A percentile compares a stretch with the other conserved stretches of the same genome.
Conservation (phyloP, 2,113 vertebrate species). For the Halcyon senegalensis region DNA sequence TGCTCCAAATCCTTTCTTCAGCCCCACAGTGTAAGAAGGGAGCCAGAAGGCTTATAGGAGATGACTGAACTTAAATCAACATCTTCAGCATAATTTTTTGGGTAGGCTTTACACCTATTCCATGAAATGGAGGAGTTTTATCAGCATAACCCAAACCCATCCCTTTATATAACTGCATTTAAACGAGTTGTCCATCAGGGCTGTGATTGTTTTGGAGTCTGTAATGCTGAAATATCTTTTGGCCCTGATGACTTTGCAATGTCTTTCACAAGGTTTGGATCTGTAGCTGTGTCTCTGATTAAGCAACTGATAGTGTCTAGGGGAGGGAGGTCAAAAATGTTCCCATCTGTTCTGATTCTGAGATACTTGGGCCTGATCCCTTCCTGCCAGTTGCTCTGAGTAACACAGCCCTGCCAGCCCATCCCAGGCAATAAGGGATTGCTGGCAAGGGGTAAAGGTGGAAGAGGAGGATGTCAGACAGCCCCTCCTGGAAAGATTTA, state of each 20-base stretch:
- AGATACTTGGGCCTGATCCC: background rate
- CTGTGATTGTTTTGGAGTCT: background rate
- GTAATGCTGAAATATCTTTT: background rate
- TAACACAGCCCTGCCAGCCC: background rate
- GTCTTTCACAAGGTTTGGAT: background rate
- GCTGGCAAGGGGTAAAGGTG: background rate
- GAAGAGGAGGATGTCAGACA: constrained; percentile 41
- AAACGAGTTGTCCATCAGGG: background rate
- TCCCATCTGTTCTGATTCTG: background rate
- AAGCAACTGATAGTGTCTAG: background rate
- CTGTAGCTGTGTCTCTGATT: background rate
- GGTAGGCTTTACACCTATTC: background rate
- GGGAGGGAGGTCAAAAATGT: background rate
- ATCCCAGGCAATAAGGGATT: background rate
- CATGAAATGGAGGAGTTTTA: background rate
- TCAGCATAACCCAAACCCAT: background rate
- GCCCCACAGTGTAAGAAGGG: background rate
- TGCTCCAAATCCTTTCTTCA: constrained; percentile 6
- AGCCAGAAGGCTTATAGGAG: background rate
- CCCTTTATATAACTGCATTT: background rate
- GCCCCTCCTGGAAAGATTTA: constrained; percentile 61
- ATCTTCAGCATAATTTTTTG: background rate
- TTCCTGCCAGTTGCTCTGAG: background rate
- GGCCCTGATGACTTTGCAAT: background rate
- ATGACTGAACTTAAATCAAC: background rate